phyloP scores from a whole-genome alignment of 2,888 invertebrate species.

The Hemaris fuciformis region DNA sequence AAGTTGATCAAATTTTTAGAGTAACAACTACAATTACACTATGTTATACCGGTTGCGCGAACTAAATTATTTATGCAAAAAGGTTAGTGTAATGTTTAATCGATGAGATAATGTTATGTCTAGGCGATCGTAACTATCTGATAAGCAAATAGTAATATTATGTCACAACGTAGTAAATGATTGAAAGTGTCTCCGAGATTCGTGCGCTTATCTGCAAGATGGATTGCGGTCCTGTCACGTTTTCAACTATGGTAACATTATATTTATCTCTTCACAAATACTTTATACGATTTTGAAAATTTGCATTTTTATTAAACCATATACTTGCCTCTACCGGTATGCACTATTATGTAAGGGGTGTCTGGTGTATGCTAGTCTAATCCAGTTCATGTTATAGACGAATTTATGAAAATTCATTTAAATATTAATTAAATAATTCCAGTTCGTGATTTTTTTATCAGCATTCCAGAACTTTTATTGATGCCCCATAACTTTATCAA shows the following conservation, averaged over 20 bases:
- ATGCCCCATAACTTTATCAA: too few relatives aligned
- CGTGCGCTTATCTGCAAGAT: constrained; percentile 1
- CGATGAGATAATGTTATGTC: not conserved
- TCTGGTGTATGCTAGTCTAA: too few relatives aligned
- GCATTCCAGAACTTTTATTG: too few relatives aligned
- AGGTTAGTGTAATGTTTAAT: constrained; percentile 6
- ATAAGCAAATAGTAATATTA: not conserved
- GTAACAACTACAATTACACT: too few relatives aligned
- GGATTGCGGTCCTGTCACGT: not conserved
- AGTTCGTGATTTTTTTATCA: too few relatives aligned
- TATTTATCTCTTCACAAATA: not conserved
- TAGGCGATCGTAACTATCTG: not conserved
- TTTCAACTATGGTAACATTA: not conserved
- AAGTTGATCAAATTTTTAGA: too few relatives aligned
- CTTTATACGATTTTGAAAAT: not conserved
- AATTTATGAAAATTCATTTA: too few relatives aligned
- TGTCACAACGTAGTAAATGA: constrained; percentile 3
- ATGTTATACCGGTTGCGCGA: not conserved
- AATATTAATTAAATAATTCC: too few relatives aligned
- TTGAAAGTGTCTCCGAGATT: constrained; percentile 6
- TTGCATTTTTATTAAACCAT: not conserved
- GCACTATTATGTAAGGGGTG: not conserved
- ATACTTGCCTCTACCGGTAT: not conserved
- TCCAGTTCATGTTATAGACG: too few relatives aligned
- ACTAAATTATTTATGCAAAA: not conserved